phyloP scores from a whole-genome alignment of 1,140 invertebrate genomes.

The Latrodectus geometricus region DNA sequence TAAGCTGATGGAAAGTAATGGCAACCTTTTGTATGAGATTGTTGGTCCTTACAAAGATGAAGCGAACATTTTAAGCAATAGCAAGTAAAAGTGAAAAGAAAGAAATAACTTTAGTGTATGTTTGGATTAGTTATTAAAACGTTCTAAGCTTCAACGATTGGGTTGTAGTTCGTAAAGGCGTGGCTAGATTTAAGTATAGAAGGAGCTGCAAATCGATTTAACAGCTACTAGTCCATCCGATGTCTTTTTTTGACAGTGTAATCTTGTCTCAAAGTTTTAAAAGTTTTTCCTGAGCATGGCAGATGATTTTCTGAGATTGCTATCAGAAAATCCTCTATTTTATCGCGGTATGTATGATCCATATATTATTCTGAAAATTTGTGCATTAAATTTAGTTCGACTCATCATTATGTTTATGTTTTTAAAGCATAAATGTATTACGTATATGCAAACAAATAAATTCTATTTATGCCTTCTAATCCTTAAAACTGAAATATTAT shows the following conservation, averaged over 20 bases:
- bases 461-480: no score
- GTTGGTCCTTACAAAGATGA: no score
- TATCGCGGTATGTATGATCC: background rate
- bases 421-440: no score
- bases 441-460: no score
- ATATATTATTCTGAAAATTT: background rate
- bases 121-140: background rate
- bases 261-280: background rate
- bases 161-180: conserved; percentile 6
- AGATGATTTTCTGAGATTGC: conserved; percentile 10
- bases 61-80: no score
- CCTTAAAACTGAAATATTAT: no score
- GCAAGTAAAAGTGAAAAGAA: background rate
- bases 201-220: conserved; percentile 14
- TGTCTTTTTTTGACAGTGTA: background rate
- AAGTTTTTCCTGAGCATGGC: background rate
- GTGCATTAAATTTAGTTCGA: no score
- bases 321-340: conserved; percentile 17
- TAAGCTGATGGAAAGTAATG: no score
- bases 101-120: background rate
- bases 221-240: background rate
- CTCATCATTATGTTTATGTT: no score
- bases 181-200: background rate
- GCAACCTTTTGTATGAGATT: no score
- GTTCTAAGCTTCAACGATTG: background rate